Evolutionary conservation across 2,113 vertebrate genomes (phyloP), one percentile per base, ranked within the genome.

Genomic region (Neomonachus schauinslandi): DNA sequence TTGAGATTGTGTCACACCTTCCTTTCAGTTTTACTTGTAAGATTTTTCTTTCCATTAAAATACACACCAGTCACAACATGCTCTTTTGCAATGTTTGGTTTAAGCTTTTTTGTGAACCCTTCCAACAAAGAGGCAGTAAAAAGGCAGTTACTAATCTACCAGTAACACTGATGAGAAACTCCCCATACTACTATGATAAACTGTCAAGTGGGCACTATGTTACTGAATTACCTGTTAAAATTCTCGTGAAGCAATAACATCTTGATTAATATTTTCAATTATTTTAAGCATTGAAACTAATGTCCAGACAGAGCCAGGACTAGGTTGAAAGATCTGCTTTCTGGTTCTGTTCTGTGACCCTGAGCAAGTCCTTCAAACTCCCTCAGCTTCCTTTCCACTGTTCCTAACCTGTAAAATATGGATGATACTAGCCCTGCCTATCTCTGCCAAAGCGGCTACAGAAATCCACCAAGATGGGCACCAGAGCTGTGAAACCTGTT

Each of bases 211-310:
- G 82, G 33, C 81, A 84, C 77, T 72, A 84, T 39, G 86, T 65
- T 49, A 93, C 39, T 86, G 57, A 96, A 85, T 10, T 49, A 86
- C n/a, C 82, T 84, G 94, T 91, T 93, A 96, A 96, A 80, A 96
- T 67, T 71, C 69, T 91, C 46, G 65, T 36, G 46, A 91, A 94
- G 81, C 65, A 98, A 72, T 46, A 39, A 65, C 8, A 79, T 42
- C 21, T 71, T 79, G 69, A 95, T 82, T 84, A 97, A 94, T 55
- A 92, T 14, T 72, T 91, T 72, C 31, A 53, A 24, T 95, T 91
- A 86, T 76, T 89, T 79, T 95, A 85, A 84, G 46, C 86, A 22
- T 0, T 76, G 39, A 91, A 42, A 55, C 1, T 49, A 72, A 71
- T 36, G 71, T 87, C 79, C 67, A 63, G 79, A 89, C 26, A 93